phyloP scores from a whole-genome alignment of 2,797 vertebrate genomes.

The Rhabdomys pumilio region DNA sequence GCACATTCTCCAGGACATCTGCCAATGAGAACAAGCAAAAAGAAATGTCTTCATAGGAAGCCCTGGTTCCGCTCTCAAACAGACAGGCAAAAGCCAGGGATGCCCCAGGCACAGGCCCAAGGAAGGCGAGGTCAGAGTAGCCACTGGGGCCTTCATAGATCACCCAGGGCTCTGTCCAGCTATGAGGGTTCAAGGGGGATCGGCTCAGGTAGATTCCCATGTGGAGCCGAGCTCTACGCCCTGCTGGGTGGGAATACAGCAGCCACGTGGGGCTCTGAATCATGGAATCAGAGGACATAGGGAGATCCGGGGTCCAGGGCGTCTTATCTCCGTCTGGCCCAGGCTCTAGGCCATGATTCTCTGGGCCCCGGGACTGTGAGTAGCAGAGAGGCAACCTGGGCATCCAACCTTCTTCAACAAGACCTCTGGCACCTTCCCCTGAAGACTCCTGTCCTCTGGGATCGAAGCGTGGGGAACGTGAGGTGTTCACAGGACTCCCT shows the following conservation, averaged over 20 bases:
- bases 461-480: fast-evolving
- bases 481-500: fast-evolving
- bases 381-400: not conserved
- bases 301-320: not conserved
- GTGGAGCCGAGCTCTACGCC: conserved; percentile 91
- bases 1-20: conserved; percentile 95
- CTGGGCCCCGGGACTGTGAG: fast-evolving
- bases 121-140: conserved; percentile 95
- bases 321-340: not conserved
- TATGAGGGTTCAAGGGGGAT: conserved; percentile 93
- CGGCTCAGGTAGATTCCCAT: conserved; percentile 95
- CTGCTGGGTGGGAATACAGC: conserved; percentile 95
- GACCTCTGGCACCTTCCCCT: fast-evolving
- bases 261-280: conserved; percentile 94
- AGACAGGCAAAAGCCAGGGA: conserved; percentile 93
- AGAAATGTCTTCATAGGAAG: conserved; percentile 95
- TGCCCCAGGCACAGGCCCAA: conserved; percentile 86
- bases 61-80: conserved; percentile 93
- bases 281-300: fast-evolving
- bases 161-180: conserved; percentile 96
- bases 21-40: conserved; percentile 95
- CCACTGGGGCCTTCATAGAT: conserved; percentile 96
- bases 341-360: not conserved
- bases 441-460: fast-evolving
- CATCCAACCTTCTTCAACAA: fast-evolving